A percentile compares a stretch with the other conserved stretches of the same genome.
Conservation (phyloP, 2,888 invertebrate species). For the Atethmia centrago region DNA sequence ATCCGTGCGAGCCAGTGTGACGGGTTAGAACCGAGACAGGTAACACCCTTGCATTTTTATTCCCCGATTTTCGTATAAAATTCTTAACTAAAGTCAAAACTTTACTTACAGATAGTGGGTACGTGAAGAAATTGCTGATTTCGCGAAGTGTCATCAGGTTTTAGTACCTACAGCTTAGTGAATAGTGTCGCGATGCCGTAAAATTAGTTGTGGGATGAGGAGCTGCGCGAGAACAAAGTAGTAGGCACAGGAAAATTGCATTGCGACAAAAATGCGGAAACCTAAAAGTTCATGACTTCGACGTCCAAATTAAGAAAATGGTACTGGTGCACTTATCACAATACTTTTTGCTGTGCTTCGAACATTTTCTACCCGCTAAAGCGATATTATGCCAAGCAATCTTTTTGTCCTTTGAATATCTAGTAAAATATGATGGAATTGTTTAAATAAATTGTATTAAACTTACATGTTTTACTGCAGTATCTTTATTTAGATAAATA, state of each 20-base stretch:
- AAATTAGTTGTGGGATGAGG: neutral
- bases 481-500: neutral
- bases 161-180: neutral
- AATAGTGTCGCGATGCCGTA: too few relatives aligned
- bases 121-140: neutral
- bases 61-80: neutral
- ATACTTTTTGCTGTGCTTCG: neutral
- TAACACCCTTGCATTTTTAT: neutral
- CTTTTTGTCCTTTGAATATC: neutral
- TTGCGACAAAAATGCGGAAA: neutral
- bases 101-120: neutral
- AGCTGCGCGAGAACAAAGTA: too few relatives aligned
- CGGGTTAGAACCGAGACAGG: neutral
- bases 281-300: neutral
- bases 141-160: neutral
- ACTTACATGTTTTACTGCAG: conserved; percentile 32
- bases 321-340: neutral
- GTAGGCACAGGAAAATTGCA: neutral
- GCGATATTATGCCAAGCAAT: neutral
- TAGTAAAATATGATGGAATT: neutral
- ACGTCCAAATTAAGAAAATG: neutral
- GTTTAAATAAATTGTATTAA: neutral
- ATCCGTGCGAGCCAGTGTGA: neutral
- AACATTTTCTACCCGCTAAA: conserved; percentile 32
- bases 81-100: neutral